Evolutionary conservation across 2,888 invertebrate species (phyloP).

Genomic region (Pinctada fucata): DNA sequence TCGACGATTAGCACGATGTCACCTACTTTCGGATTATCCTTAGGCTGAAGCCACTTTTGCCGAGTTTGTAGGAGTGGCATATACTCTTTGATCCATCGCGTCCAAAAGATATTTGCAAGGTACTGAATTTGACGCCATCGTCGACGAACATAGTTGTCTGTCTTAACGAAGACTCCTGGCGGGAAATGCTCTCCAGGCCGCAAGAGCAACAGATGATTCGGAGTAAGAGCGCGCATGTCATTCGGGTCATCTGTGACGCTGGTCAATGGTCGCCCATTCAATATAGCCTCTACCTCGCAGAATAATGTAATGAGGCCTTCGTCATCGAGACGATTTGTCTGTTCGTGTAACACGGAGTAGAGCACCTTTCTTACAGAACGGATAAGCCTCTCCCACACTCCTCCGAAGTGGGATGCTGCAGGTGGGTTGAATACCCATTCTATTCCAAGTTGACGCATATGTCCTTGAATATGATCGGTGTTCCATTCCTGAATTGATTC

Average conservation of each 20-base stretch:
- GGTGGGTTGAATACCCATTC: slow-evolving; percentile 47
- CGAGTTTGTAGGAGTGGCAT: too few species aligned
- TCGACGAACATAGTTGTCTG: too few species aligned
- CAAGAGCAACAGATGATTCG: slow-evolving; percentile 37
- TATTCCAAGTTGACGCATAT: slow-evolving; percentile 31
- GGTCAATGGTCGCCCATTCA: slow-evolving; percentile 47
- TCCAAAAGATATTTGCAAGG: too few species aligned
- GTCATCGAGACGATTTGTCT: slow-evolving; percentile 33
- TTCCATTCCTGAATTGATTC: too few species aligned
- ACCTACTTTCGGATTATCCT: too few species aligned
- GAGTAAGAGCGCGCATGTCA: slow-evolving; percentile 42
- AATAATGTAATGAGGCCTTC: slow-evolving; percentile 43
- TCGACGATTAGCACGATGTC: too few species aligned
- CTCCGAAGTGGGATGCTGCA: slow-evolving; percentile 34
- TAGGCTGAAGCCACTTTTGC: too few species aligned
- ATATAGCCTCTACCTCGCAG: slow-evolving; percentile 41
- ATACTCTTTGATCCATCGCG: too few species aligned
- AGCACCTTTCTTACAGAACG: slow-evolving; percentile 24
- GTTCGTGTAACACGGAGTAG: slow-evolving; percentile 30
- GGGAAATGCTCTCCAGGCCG: too few species aligned
- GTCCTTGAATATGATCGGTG: not conserved
- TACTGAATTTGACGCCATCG: too few species aligned
- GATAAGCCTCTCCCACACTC: slow-evolving; percentile 38
- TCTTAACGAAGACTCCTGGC: too few species aligned
- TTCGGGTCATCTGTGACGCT: slow-evolving; percentile 23